Conservation (phyloP, 2,113 vertebrate species). For the Pardalotus punctatus region DNA sequence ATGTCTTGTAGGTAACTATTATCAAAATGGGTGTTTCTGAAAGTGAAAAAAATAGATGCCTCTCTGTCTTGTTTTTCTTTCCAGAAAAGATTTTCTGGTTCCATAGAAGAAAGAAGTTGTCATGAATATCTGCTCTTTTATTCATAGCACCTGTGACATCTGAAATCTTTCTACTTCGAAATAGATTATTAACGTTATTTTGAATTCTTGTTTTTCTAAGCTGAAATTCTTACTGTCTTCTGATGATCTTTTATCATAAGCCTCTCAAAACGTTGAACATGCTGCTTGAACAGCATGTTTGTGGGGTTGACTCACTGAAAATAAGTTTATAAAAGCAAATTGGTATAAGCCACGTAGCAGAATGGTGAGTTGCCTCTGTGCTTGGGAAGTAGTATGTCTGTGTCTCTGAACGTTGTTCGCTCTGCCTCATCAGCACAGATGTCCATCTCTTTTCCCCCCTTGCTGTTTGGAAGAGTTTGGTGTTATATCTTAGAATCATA, state of each 20-base stretch:
- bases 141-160: neutral
- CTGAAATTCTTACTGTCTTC: conserved; percentile 7
- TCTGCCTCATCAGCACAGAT: neutral
- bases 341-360: neutral
- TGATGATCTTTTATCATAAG: neutral
- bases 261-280: neutral
- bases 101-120: conserved; percentile 4
- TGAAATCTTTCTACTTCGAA: conserved; percentile 8
- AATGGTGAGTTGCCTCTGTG: neutral
- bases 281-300: neutral
- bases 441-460: neutral
- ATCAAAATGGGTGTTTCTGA: neutral
- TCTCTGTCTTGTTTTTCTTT: neutral
- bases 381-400: neutral
- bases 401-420: neutral
- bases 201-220: conserved; percentile 15
- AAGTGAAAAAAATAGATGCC: neutral
- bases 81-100: neutral
- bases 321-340: neutral
- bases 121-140: neutral
- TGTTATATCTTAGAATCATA: neutral
- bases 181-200: conserved; percentile 8
- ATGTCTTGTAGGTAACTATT: neutral
- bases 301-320: neutral
- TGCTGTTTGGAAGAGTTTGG: neutral